Percentiles rank a stretch among this genome's conserved stretches.
These are phyloP conservation scores for Drosophila vallismaia DNA, from an alignment of 2,888 invertebrate species.

Conservation along the genomic window DNA sequence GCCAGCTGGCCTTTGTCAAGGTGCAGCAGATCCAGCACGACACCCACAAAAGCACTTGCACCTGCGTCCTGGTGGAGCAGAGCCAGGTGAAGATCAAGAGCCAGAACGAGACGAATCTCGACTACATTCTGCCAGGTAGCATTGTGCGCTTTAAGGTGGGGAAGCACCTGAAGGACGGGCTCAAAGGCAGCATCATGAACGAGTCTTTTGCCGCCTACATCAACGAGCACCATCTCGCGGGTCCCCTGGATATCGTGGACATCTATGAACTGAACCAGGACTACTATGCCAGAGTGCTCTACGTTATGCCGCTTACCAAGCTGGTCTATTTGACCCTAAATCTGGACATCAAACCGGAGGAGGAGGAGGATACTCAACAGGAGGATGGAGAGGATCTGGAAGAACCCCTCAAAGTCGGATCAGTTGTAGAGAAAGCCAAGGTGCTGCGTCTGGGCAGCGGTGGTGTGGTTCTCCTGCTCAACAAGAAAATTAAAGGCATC, in stretches of 20 bases:
- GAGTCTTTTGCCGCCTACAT: constrained; percentile 83
- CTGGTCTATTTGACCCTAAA: constrained; percentile 87
- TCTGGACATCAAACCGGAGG: constrained; percentile 51
- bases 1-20: constrained; percentile 79
- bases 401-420: constrained; percentile 84
- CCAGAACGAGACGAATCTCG: constrained; percentile 80
- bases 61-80: constrained; percentile 70
- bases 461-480: constrained; percentile 82
- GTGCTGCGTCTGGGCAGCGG: constrained; percentile 84
- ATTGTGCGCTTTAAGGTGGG: constrained; percentile 82
- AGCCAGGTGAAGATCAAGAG: constrained; percentile 79
- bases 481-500: constrained; percentile 80
- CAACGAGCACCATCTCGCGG: constrained; percentile 82
- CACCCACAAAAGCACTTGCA: constrained; percentile 77
- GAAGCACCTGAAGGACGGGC: constrained; percentile 84
- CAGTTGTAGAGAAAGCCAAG: constrained; percentile 86
- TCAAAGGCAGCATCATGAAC: constrained; percentile 84
- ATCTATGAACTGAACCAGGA: constrained; percentile 84
- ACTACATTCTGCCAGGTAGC: constrained; percentile 84
- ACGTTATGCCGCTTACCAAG: constrained; percentile 88
- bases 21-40: constrained; percentile 76
- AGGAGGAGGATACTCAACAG: neutral
- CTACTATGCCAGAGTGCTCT: constrained; percentile 87
- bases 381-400: constrained; percentile 9
- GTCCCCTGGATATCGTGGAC: constrained; percentile 81